Evolutionary conservation across 2,797 vertebrate genomes (phyloP).

Genomic region (Melanotaenia pygmaea): DNA sequence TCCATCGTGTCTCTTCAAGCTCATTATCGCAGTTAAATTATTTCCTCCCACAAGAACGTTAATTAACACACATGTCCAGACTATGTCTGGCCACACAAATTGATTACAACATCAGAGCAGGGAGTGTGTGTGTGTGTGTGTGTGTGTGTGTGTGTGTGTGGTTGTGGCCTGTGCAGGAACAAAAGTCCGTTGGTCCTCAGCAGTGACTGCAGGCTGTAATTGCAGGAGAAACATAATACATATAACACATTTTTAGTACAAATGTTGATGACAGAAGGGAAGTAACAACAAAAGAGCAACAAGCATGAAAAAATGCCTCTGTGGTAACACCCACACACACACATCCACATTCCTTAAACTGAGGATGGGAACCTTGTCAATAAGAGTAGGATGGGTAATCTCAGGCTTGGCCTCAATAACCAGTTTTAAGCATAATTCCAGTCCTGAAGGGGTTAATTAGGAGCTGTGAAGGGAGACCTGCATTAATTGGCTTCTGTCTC

Average conservation of each 20-base stretch:
- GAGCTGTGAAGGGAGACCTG: constrained; percentile 74
- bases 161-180: constrained; percentile 52
- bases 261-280: constrained; percentile 67
- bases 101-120: constrained; percentile 82
- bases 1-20: constrained; percentile 79
- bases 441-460: constrained; percentile 84
- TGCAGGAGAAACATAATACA: constrained; percentile 56
- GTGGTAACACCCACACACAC: constrained; percentile 3
- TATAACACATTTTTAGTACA: constrained; percentile 42
- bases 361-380: constrained; percentile 61
- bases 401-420: constrained; percentile 82
- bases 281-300: constrained; percentile 64
- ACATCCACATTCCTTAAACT: constrained; percentile 22
- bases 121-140: not conserved
- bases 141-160: constrained; percentile 34
- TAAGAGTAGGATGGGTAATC: constrained; percentile 78
- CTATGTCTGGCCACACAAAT: constrained; percentile 81
- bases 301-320: constrained; percentile 26
- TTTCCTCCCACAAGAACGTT: constrained; percentile 85
- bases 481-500: constrained; percentile 80
- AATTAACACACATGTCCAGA: constrained; percentile 85
- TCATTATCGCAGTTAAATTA: constrained; percentile 86
- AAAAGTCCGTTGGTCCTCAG: constrained; percentile 60
- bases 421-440: constrained; percentile 78
- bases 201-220: constrained; percentile 53